phyloP scores from a whole-genome alignment of 2,797 vertebrate species.

The Pterois miles region DNA sequence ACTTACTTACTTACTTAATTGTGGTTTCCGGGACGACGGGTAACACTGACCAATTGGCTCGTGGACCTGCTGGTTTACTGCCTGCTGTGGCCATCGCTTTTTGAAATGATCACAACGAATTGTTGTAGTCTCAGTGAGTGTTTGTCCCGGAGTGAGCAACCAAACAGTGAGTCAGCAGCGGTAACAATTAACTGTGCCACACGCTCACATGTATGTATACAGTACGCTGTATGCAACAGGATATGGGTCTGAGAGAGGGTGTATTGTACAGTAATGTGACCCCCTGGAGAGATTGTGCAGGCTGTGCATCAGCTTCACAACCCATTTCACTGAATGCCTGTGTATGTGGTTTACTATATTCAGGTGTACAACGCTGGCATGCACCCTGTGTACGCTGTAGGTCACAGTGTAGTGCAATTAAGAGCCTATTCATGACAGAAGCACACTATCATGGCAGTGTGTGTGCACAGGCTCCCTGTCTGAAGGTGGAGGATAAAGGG shows the following conservation, averaged over 20 bases:
- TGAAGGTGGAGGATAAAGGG: slow-evolving; percentile 52
- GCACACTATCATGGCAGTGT: not conserved
- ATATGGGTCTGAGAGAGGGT: not conserved
- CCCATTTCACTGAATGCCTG: not conserved
- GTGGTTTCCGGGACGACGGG: slow-evolving; percentile 1
- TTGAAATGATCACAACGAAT: slow-evolving; percentile 20
- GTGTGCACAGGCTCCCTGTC: slow-evolving; percentile 11
- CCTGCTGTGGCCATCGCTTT: slow-evolving; percentile 13
- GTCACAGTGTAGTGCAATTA: not conserved
- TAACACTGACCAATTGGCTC: not conserved
- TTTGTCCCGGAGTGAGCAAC: slow-evolving; percentile 13
- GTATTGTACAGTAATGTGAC: slow-evolving; percentile 11
- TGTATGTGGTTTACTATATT: not conserved
- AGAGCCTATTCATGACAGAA: not conserved
- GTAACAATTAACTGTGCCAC: not conserved
- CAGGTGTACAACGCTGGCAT: slow-evolving; percentile 9
- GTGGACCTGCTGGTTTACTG: slow-evolving; percentile 14
- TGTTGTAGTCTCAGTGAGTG: slow-evolving; percentile 9
- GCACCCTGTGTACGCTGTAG: not conserved
- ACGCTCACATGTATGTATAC: not conserved
- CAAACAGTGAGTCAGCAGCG: slow-evolving; percentile 34
- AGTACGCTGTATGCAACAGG: not conserved
- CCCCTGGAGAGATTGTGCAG: not conserved
- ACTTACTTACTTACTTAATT: not conserved
- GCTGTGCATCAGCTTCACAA: slow-evolving; percentile 1